Base-by-base conservation (phyloP, 2,888 invertebrate species). In the Crocallis elinguaria region DNA sequence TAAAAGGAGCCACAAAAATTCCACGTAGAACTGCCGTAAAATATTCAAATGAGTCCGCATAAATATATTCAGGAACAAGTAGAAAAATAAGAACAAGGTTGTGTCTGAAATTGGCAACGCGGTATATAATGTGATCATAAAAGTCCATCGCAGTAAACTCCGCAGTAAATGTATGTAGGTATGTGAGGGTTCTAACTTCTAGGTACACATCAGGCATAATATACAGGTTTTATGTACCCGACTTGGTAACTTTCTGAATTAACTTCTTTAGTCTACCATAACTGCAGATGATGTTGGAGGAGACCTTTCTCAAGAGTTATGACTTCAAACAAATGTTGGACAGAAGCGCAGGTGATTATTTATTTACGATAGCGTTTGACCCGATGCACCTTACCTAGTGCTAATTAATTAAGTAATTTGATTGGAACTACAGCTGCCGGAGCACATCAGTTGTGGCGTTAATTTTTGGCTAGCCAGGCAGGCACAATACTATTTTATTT, bases 41-140 rank as follows among this genome's bases (percentile, higher is more conserved):
- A 70, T 67, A 74, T 77, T 74, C 66, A 67, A 75, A 75, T 71
- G 52, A 45, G 48, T 51, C 46, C 43, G 14, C 54, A 54, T 51
- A 65, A 64, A 63, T 66, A 67, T 67, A 73, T 69, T 67, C 66
- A 57, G 68, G 56, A 66, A 63, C 49, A 55, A 66, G 55, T 60
- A 25, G 62, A 60, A 61, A 62, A 68, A 63, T 66, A 70, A 65
- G 45, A 27, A 49, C 48, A 53, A 55, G 54, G 49, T 59, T 56
- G 41, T 52, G 55, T 63, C 59, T 57, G 57, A 68, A 70, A 69
- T 73, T 71, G 73, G 68, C 62, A 68, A 67, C 32, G 50, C 29
- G 23, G 19, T 38, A 38, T 23, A 61, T 64, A 66, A 69, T 55
- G 56, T 58, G 60, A 52, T 69, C 74, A 68, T 79, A 79, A 74